A percentile compares a stretch with the other conserved stretches of the same genome.
Evolutionary conservation across 2,888 invertebrate genomes (phyloP).

Genomic region (Himalopsyche japonica): DNA sequence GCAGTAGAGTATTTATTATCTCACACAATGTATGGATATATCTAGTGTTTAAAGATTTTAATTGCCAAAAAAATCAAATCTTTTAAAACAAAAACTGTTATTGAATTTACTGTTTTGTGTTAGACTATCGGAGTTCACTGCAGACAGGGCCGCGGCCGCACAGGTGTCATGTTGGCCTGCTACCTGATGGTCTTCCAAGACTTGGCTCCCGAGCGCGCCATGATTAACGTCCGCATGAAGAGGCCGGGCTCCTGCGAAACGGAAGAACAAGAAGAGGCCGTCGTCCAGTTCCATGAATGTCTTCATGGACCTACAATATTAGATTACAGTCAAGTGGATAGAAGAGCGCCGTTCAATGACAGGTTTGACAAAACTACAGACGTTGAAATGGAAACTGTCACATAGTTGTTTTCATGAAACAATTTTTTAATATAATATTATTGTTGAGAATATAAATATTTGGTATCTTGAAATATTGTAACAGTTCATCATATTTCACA

Average conservation of each 20-base stretch:
- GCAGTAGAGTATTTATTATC: too few species aligned
- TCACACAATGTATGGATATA: too few species aligned
- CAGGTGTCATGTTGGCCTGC: constrained; percentile 74
- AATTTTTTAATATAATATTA: background rate
- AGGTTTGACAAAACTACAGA: background rate
- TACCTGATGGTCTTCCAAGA: constrained; percentile 67
- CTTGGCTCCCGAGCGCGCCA: constrained; percentile 65
- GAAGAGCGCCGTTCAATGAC: background rate
- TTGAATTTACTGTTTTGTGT: constrained; percentile 29
- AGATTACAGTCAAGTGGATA: background rate
- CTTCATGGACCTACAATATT: constrained; percentile 48
- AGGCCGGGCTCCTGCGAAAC: constrained; percentile 69
- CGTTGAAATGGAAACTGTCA: background rate
- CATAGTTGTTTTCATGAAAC: background rate
- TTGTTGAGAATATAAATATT: background rate
- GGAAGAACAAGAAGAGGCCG: constrained; percentile 63
- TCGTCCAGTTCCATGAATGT: constrained; percentile 63
- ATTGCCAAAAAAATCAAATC: too few species aligned
- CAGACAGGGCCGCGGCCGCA: constrained; percentile 70
- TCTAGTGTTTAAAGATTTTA: too few species aligned
- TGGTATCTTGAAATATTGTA: background rate
- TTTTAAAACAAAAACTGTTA: too few species aligned
- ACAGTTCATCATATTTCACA: background rate
- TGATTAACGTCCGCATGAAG: constrained; percentile 61
- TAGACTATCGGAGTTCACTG: constrained; percentile 74